phyloP scores from a whole-genome alignment of 2,113 vertebrate species.

The Brevimyrus niger region DNA sequence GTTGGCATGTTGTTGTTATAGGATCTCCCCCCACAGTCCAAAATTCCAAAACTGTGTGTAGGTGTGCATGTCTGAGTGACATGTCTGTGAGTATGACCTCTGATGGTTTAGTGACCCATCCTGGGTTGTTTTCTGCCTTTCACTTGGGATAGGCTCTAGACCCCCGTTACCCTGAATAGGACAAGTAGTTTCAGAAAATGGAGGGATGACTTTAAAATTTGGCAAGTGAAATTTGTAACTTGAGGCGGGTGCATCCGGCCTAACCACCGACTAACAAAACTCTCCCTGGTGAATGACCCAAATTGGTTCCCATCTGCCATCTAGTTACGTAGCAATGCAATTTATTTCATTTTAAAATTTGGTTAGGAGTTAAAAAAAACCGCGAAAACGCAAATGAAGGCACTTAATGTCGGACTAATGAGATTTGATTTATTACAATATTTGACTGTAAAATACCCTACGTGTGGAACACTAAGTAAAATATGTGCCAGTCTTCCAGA shows the following conservation, averaged over 20 bases:
- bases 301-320: neutral
- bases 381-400: neutral
- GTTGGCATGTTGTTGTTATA: too few relatives aligned
- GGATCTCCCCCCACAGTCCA: too few relatives aligned
- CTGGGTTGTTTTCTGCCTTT: too few relatives aligned
- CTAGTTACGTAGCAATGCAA: neutral
- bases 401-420: neutral
- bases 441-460: neutral
- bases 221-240: neutral
- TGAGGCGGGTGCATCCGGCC: neutral
- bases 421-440: neutral
- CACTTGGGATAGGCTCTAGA: too few relatives aligned
- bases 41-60: too few relatives aligned
- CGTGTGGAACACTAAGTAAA: neutral
- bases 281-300: neutral
- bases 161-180: too few relatives aligned
- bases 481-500: neutral
- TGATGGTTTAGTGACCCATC: too few relatives aligned
- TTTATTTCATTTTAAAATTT: neutral
- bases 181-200: too few relatives aligned
- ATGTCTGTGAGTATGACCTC: too few relatives aligned
- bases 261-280: neutral
- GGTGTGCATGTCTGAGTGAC: too few relatives aligned
- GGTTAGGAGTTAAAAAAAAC: neutral
- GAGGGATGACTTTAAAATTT: neutral